Conservation (phyloP, 2,113 vertebrate species). For the Channa argus region DNA sequence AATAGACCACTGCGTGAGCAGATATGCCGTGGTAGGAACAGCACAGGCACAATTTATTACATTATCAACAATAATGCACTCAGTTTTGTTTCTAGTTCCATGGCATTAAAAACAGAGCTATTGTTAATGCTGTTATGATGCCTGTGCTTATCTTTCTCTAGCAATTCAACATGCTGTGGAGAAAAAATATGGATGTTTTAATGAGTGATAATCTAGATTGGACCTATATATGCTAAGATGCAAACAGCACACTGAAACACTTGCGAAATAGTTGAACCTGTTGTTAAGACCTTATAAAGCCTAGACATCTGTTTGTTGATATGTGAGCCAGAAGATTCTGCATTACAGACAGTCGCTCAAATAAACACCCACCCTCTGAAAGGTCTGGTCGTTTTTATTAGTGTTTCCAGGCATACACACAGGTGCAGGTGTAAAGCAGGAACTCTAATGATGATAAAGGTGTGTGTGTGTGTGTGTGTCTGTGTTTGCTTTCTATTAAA, state of each 20-base stretch:
- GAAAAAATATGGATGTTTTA: not conserved
- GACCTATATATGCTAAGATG: not conserved
- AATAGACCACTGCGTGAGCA: not conserved
- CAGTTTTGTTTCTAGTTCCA: not conserved
- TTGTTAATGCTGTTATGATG: not conserved
- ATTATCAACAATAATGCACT: not conserved
- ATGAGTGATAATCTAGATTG: conserved; percentile 32
- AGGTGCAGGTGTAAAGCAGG: conserved; percentile 27
- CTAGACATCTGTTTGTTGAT: conserved; percentile 75
- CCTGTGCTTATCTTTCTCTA: no score
- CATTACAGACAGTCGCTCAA: conserved; percentile 56
- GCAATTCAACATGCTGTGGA: not conserved
- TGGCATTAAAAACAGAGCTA: not conserved
- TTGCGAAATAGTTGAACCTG: conserved; percentile 59
- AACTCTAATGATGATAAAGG: not conserved
- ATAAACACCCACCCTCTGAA: conserved; percentile 42
- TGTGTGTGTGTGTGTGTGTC: fast-evolving
- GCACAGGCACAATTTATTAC: conserved; percentile 2
- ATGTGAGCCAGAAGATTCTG: conserved; percentile 53
- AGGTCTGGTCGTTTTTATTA: conserved; percentile 34
- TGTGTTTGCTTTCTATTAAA: no score
- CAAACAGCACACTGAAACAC: conserved; percentile 12
- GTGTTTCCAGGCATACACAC: conserved; percentile 2
- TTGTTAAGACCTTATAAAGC: conserved; percentile 77
- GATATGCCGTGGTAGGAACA: not conserved